Evolutionary conservation across 2,113 vertebrate species (phyloP).

Genomic region (Micromys minutus): DNA sequence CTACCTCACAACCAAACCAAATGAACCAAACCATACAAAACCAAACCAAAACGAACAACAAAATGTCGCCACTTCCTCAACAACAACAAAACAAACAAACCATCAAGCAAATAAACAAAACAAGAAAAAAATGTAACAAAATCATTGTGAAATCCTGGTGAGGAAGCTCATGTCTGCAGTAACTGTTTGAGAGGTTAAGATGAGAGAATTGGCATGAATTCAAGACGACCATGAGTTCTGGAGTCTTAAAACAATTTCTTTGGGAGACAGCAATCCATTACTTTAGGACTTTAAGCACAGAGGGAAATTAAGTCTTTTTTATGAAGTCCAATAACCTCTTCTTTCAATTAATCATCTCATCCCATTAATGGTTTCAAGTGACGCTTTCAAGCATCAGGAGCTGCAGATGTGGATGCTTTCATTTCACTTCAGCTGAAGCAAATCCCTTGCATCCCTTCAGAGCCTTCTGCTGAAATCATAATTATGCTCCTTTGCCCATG

Average conservation of each 20-base stretch:
- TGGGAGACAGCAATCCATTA: not conserved
- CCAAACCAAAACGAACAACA: too few species aligned
- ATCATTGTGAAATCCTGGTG: not conserved
- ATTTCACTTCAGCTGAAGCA: conserved; percentile 68
- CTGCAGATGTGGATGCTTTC: conserved; percentile 36
- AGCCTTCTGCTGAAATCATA: conserved; percentile 44
- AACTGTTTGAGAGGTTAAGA: not conserved
- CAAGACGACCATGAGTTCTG: not conserved
- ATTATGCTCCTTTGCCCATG: conserved; percentile 13
- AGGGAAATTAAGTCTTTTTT: not conserved
- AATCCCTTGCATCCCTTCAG: conserved; percentile 32
- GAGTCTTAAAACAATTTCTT: not conserved
- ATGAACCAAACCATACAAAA: not conserved
- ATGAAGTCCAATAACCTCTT: not conserved
- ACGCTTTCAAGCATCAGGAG: not conserved
- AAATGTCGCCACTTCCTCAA: too few species aligned
- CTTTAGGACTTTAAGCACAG: not conserved
- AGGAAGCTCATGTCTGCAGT: not conserved
- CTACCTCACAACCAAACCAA: not conserved
- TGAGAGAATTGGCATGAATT: not conserved
- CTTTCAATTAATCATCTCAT: conserved; percentile 33
- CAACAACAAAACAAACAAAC: not conserved
- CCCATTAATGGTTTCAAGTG: not conserved
- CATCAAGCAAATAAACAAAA: not conserved
- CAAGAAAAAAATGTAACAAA: not conserved